Percentiles rank a stretch among this genome's conserved stretches.
These are phyloP conservation scores for Drosophila koepferae DNA, from an alignment of 2,888 invertebrate species.

Conservation along the genomic window DNA sequence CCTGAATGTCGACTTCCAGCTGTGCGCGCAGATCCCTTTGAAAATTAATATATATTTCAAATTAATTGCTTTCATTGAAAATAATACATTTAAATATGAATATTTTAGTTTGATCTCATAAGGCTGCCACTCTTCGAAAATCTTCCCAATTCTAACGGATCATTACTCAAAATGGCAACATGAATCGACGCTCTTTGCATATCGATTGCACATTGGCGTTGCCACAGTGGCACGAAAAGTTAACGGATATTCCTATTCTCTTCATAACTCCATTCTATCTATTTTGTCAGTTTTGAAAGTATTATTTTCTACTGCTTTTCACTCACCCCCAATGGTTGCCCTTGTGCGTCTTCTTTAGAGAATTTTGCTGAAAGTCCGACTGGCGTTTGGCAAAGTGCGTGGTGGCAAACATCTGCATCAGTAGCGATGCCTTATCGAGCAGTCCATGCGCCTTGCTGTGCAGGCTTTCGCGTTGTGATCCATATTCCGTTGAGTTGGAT, in stretches of 20 bases:
- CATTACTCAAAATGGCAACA: neutral
- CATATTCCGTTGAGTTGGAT: slow-evolving; percentile 6
- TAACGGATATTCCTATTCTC: slow-evolving; percentile 2
- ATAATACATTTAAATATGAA: neutral
- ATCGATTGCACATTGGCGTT: neutral
- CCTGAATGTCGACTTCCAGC: slow-evolving; percentile 89
- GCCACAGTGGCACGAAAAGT: neutral
- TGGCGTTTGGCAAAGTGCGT: slow-evolving; percentile 94
- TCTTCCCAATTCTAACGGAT: neutral
- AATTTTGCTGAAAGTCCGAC: slow-evolving; percentile 89
- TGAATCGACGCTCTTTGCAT: neutral
- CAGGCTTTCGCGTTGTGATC: slow-evolving; percentile 72
- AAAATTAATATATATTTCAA: neutral
- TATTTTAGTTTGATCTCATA: neutral
- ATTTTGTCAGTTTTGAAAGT: too few species aligned
- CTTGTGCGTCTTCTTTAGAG: slow-evolving; percentile 92
- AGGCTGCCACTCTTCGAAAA: neutral
- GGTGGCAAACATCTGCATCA: slow-evolving; percentile 96
- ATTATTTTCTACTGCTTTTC: neutral
- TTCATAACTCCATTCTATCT: neutral
- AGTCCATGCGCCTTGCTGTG: slow-evolving; percentile 86
- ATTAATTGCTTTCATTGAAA: neutral
- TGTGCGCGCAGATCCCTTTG: slow-evolving; percentile 95
- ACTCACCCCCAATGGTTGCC: slow-evolving; percentile 95
- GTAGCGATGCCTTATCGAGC: slow-evolving; percentile 93